Evolutionary conservation across 1,140 invertebrate genomes (phyloP), one percentile per base, ranked within the genome.

Genomic region (Drosophila aff.): DNA sequence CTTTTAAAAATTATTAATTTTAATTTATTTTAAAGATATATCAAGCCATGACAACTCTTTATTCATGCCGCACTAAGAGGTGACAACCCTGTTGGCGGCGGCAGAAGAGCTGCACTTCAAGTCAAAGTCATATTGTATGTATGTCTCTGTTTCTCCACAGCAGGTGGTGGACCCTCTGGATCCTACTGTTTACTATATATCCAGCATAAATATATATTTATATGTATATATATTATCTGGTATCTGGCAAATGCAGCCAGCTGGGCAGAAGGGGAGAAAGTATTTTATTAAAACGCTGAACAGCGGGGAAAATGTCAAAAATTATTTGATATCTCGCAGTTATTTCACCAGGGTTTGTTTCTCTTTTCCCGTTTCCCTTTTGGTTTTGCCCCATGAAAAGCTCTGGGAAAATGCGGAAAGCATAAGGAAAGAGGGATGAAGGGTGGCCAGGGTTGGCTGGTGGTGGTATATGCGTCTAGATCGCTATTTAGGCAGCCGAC

Each of bases 201-300:
- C 4, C 18, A 21, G 43, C 3, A 16, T 36, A 28, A 41, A 15
- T 36, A n/a, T 36, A 18, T 23, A 47, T 21, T 18, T 15, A 10
- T 43, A 3, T 41, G 7, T 44, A 16, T 26, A 16, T 26, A 16
- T 49, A 16, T 16, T 60, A 10, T 46, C 28, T 61, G 58, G 62
- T 33, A 46, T 46, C 55, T 36, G 38, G 26, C 63, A 38, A 31
- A 18, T 66, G 28, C 21, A 62, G 28, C 18, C 40, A 38, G 5
- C 33, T 23, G 10, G 8, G 18, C 21, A 21, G 5, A 4, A 9
- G 38, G 11, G 23, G 6, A 23, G 16, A 2, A 28, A 15, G 47
- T 46, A 23, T 46, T 62, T 66, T 62, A 66, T 66, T 66, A 62
- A 55, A 55, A 55, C 52, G 41, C 55, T 28, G 52, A 55, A 55